Evolutionary conservation across 2,797 vertebrate genomes (phyloP).

Genomic region (Acomys russatus): DNA sequence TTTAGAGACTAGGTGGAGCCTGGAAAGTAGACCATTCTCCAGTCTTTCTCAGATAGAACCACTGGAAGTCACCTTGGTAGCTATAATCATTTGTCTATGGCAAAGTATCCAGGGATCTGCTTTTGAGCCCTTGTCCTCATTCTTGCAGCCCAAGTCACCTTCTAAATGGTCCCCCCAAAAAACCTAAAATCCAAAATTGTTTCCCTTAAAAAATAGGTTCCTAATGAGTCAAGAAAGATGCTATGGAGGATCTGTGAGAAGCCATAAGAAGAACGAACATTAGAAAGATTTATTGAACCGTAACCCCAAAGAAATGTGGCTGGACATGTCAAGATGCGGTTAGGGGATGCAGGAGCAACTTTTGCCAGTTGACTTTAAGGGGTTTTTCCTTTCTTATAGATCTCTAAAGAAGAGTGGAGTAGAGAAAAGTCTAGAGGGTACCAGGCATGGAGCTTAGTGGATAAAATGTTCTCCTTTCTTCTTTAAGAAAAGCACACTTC

Average conservation of each 20-base stretch:
- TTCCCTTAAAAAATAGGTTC: neutral
- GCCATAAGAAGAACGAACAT: neutral
- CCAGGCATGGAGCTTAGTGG: neutral
- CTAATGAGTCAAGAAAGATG: neutral
- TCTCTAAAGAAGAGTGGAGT: neutral
- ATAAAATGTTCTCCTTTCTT: neutral
- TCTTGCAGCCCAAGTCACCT: neutral
- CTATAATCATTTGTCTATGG: neutral
- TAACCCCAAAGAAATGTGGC: constrained; percentile 1
- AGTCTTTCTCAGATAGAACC: neutral
- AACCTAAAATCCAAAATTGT: constrained; percentile 55
- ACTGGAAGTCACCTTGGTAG: neutral
- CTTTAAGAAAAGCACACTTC: neutral
- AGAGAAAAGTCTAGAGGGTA: constrained; percentile 1
- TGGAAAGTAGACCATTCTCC: neutral
- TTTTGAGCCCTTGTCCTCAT: neutral
- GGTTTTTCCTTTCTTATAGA: constrained; percentile 60
- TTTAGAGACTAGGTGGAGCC: neutral
- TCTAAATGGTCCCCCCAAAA: neutral
- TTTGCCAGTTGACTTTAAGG: constrained; percentile 43
- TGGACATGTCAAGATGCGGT: neutral
- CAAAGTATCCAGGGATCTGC: neutral
- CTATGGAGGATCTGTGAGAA: neutral
- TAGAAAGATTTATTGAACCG: constrained; percentile 40
- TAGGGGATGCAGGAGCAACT: constrained; percentile 24